A percentile compares a stretch with the other conserved stretches of the same genome.
phyloP scores from a whole-genome alignment of 2,113 vertebrate genomes.

The Ptychochromis oligacanthus region DNA sequence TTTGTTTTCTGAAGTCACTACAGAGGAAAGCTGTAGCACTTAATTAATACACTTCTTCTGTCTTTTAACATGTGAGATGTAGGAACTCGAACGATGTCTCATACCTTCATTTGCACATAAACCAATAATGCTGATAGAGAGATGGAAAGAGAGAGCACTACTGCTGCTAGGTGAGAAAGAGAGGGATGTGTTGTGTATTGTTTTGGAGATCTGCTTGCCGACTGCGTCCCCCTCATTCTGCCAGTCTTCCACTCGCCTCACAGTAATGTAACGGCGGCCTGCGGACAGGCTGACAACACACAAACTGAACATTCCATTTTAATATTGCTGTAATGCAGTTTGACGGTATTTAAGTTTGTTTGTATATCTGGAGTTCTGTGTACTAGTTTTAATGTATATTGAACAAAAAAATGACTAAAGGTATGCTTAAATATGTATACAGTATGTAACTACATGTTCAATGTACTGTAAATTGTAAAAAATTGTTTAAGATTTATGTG shows the following conservation, averaged over 20 bases:
- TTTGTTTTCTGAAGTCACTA: neutral
- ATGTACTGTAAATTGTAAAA: conserved; percentile 97
- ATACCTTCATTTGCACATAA: conserved; percentile 63
- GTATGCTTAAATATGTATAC: conserved; percentile 81
- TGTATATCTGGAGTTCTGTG: conserved; percentile 92
- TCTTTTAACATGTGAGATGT: conserved; percentile 32
- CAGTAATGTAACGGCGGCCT: conserved; percentile 73
- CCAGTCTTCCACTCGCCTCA: conserved; percentile 72
- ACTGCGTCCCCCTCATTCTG: conserved; percentile 75
- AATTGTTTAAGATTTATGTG: conserved; percentile 88
- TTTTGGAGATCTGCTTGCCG: conserved; percentile 61
- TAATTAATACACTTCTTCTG: conserved; percentile 17
- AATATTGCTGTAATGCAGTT: conserved; percentile 88
- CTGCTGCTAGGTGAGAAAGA: conserved; percentile 67
- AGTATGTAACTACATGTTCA: conserved; percentile 87
- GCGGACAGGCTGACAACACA: conserved; percentile 77
- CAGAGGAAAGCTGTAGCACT: conserved; percentile 49
- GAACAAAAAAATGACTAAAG: conserved; percentile 81
- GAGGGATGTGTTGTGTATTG: conserved; percentile 31
- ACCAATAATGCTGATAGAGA: conserved; percentile 42
- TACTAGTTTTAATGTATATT: conserved; percentile 96
- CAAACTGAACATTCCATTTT: conserved; percentile 87
- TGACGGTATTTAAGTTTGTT: conserved; percentile 91
- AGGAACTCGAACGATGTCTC: conserved; percentile 40
- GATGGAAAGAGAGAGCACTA: conserved; percentile 50